Evolutionary conservation across 2,797 vertebrate genomes (phyloP), one percentile per base, ranked within the genome.

Genomic region (Danio aesculapii): DNA sequence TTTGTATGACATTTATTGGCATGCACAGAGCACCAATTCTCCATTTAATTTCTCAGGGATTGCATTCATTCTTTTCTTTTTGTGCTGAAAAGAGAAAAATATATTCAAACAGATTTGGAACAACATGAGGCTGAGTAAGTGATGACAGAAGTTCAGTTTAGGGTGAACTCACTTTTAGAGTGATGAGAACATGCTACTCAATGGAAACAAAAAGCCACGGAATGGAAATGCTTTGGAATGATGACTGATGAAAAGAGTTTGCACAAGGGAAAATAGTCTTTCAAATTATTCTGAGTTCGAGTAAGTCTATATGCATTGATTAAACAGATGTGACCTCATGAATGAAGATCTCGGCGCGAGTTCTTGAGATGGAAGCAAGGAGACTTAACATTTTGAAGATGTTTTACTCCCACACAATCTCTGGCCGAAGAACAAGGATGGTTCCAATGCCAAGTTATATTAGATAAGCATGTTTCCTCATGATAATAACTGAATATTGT

Each of bases 241-340:
- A 55, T 71, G 52, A 12, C 12, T 47, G 55, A 49, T 61, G 55
- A 73, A 59, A 59, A 59, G 53, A 17, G 17, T 8, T 46, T 59
- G 44, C 19, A 19, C 57, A 39, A 17, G 9, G 21, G 44, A 2
- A 16, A 74, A 16, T 59, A 10, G 44, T n/a, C 5, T 59, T 73
- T n/a, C 0, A 0, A 30, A 16, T 16, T 47, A 19, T 49, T 61
- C 39, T 14, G 41, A 72, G 57, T 55, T 55, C 52, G 47, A 72
- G 17, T 6, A 30, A 72, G 12, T 62, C 57, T 62, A 9, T 39
- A 50, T 4, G 44, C 49, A 72, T 50, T 62, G 44, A 62, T 75
- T 59, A 62, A 75, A 75, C 44, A 14, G 41, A 61, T 74, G 57
- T 62, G 44, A 61, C 57, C 72, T 74, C 19, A 39, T 61, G 43